Evolutionary conservation across 2,113 vertebrate genomes (phyloP).

Genomic region (Gavia stellata): DNA sequence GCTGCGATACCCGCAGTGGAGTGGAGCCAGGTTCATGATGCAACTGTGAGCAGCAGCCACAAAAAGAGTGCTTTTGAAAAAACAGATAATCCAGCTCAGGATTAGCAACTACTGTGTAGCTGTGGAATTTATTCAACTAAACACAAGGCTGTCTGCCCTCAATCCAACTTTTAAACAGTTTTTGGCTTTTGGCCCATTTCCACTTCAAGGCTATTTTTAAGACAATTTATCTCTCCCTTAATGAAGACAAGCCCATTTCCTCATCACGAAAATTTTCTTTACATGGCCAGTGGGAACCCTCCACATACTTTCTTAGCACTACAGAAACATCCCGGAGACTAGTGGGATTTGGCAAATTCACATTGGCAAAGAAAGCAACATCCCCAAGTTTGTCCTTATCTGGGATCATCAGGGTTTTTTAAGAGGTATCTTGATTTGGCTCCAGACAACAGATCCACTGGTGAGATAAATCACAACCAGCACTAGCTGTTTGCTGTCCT

Average conservation of each 20-base stretch:
- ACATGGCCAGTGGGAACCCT: neutral
- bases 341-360: neutral
- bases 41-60: neutral
- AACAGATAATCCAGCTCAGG: conserved; percentile 4
- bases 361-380: neutral
- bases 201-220: neutral
- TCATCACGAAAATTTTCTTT: neutral
- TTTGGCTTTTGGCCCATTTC: neutral
- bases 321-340: neutral
- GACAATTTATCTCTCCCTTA: neutral
- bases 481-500: neutral
- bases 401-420: neutral
- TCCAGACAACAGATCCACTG: neutral
- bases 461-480: neutral
- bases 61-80: neutral
- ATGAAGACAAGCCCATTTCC: neutral
- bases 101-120: neutral
- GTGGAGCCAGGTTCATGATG: neutral
- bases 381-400: neutral
- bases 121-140: conserved; percentile 3
- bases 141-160: neutral
- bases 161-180: neutral
- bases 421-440: neutral
- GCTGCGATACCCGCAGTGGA: rapidly evolving
- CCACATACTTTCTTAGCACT: neutral